Conservation (phyloP, 2,113 vertebrate genomes). For the Trichechus manatus region DNA sequence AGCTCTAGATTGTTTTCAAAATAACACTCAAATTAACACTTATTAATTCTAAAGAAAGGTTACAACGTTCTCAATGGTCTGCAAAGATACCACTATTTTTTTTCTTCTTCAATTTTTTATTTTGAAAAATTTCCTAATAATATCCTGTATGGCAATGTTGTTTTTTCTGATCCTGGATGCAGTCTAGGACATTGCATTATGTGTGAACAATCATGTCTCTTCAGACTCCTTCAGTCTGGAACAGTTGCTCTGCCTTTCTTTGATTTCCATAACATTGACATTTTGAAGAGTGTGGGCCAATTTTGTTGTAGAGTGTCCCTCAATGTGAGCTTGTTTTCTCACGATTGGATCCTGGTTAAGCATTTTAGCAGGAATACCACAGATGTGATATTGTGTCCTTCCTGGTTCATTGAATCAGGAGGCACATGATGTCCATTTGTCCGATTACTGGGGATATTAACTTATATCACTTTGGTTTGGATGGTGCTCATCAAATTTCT, state of each 20-base stretch:
- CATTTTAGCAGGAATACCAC: neutral
- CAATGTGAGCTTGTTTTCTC: neutral
- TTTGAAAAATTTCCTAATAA: slow-evolving; percentile 38
- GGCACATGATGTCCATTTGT: neutral
- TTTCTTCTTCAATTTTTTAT: slow-evolving; percentile 38
- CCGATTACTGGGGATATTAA: neutral
- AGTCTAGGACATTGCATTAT: neutral
- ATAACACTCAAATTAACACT: slow-evolving; percentile 72
- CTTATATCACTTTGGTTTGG: neutral
- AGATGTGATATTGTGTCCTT: neutral
- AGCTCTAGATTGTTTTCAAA: slow-evolving; percentile 70
- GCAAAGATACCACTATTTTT: slow-evolving; percentile 69
- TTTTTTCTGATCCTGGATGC: neutral
- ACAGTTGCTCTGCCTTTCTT: neutral
- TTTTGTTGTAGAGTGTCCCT: neutral
- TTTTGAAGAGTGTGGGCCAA: neutral
- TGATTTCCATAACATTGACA: neutral
- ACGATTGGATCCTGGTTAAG: neutral
- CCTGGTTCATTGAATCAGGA: neutral
- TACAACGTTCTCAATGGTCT: slow-evolving; percentile 76
- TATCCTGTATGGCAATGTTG: neutral
- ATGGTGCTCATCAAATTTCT: neutral
- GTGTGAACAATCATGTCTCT: neutral
- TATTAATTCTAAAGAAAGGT: slow-evolving; percentile 81
- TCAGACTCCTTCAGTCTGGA: neutral